These are phyloP conservation scores for Bombycilla garrulus DNA, from an alignment of 2,113 vertebrate genomes.

Conservation along the genomic window DNA sequence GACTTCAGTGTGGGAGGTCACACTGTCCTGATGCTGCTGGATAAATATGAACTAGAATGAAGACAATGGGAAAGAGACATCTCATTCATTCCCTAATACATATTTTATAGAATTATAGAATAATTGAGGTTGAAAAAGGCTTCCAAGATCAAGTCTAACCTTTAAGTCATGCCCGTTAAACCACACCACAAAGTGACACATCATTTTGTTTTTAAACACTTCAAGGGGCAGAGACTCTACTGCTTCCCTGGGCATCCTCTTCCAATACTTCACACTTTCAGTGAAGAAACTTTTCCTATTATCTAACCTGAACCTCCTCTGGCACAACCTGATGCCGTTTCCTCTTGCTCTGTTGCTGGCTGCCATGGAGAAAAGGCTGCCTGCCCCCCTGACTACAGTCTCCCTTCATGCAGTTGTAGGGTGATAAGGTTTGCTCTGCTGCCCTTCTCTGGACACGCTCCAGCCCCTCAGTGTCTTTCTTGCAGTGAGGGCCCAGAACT, in stretches of 20 bases:
- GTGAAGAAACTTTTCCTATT: neutral
- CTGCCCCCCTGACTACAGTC: too few species aligned
- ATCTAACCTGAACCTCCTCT: neutral
- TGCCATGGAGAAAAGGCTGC: neutral
- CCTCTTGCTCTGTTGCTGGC: rapidly evolving
- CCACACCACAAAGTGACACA: neutral
- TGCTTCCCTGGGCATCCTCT: neutral
- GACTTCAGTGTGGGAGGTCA: neutral
- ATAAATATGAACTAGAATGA: neutral
- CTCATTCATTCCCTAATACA: neutral
- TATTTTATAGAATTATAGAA: neutral
- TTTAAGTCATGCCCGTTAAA: neutral
- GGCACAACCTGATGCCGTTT: neutral
- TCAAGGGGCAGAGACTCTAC: neutral
- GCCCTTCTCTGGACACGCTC: rapidly evolving
- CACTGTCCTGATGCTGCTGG: neutral
- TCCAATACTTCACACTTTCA: neutral
- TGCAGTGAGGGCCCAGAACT: neutral
- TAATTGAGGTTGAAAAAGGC: neutral
- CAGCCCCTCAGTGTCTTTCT: neutral
- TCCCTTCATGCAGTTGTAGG: neutral
- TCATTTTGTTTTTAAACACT: neutral
- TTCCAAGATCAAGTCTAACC: neutral
- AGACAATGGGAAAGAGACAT: neutral
- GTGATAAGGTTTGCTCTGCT: rapidly evolving